Percentiles rank a stretch among this genome's conserved stretches.
These are phyloP conservation scores for Lacerta viridis DNA, from an alignment of 2,797 vertebrate species.

Conservation along the genomic window DNA sequence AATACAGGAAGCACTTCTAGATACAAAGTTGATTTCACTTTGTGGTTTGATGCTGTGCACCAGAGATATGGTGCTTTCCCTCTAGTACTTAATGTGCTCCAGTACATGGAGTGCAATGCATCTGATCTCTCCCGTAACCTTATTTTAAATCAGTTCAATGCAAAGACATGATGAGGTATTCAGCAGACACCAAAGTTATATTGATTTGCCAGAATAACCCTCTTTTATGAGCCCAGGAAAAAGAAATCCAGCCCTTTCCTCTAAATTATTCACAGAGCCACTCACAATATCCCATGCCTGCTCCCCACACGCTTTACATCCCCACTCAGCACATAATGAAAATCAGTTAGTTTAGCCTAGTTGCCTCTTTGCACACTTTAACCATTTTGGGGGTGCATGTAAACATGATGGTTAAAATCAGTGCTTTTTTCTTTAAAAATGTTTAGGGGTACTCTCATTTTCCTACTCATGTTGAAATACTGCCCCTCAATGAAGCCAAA, in stretches of 20 bases:
- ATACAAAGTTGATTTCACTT: background rate
- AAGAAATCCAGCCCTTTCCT: background rate
- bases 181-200: background rate
- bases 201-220: background rate
- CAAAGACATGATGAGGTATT: background rate
- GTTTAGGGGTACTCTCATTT: too few species aligned
- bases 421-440: too few species aligned
- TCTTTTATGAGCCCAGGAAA: background rate
- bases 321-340: background rate
- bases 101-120: background rate
- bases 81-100: background rate
- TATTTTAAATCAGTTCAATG: background rate
- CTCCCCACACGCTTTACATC: background rate
- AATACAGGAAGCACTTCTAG: slow-evolving; percentile 7
- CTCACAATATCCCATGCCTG: too few species aligned
- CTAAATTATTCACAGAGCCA: background rate
- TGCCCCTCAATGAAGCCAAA: too few species aligned
- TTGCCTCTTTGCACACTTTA: background rate
- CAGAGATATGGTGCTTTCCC: background rate
- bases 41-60: background rate
- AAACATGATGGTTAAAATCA: background rate
- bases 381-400: background rate
- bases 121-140: background rate
- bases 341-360: background rate
- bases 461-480: too few species aligned